These are phyloP conservation scores for Grantiella picta DNA, from an alignment of 2,113 vertebrate genomes.

Conservation along the genomic window DNA sequence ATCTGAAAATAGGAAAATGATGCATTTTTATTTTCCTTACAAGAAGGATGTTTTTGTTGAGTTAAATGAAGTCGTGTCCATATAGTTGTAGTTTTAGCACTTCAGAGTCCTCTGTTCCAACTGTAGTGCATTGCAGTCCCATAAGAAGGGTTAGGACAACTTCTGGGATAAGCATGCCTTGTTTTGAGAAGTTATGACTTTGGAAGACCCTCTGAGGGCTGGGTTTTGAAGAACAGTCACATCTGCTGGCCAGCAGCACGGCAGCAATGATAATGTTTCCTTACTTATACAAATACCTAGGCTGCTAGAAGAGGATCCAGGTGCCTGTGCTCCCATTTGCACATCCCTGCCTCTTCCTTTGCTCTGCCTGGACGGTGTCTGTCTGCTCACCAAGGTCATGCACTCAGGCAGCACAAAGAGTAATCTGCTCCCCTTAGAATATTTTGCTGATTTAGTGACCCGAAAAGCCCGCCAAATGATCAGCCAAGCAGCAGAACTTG, in stretches of 20 bases:
- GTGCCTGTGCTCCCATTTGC: accelerated
- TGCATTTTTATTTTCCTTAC: background rate
- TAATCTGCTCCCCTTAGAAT: background rate
- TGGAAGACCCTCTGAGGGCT: background rate
- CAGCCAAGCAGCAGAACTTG: background rate
- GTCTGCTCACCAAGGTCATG: background rate
- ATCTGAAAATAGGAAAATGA: background rate
- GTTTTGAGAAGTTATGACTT: background rate
- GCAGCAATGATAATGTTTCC: background rate
- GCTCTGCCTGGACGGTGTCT: background rate
- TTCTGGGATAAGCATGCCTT: background rate
- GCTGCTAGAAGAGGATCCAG: background rate
- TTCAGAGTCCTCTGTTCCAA: background rate
- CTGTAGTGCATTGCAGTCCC: background rate
- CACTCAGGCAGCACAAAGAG: background rate
- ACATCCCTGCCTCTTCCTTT: background rate
- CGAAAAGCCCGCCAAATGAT: background rate
- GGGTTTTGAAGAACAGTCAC: background rate
- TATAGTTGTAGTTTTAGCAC: background rate
- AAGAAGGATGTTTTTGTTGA: background rate
- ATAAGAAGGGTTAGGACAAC: background rate
- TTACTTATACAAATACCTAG: background rate
- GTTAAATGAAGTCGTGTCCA: background rate
- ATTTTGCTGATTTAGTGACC: background rate
- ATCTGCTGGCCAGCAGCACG: background rate